Conservation (phyloP, 2,797 vertebrate genomes). For the Falco berigora region DNA sequence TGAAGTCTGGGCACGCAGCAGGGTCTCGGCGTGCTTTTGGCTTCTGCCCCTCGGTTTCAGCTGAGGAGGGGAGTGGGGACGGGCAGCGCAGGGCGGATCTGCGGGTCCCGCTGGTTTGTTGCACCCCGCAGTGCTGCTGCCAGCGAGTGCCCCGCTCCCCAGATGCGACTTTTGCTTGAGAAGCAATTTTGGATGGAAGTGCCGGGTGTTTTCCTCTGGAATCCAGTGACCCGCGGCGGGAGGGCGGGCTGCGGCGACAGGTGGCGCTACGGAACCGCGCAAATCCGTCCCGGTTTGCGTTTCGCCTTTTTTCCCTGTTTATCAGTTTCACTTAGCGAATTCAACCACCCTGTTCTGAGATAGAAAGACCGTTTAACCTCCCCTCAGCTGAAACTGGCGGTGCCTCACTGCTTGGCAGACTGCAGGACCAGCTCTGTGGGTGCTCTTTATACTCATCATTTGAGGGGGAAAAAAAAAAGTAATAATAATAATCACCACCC, state of each 20-base stretch:
- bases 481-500: background rate
- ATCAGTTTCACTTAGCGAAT: background rate
- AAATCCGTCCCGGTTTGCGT: background rate
- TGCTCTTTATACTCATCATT: slow-evolving; percentile 10
- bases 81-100: background rate
- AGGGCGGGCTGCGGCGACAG: background rate
- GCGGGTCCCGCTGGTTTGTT: background rate
- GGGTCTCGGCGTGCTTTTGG: background rate
- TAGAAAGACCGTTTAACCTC: background rate
- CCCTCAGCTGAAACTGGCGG: background rate
- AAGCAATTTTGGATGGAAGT: accelerated
- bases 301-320: no score
- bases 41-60: background rate
- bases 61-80: no score
- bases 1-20: background rate
- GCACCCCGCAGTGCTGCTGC: background rate
- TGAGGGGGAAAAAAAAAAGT: background rate
- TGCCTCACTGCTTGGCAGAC: background rate
- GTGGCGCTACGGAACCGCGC: background rate
- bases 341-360: background rate
- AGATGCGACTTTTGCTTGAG: accelerated
- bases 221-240: background rate
- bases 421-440: background rate
- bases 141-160: background rate
- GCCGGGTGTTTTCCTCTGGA: accelerated